Conservation (phyloP, 2,888 invertebrate species). For the Caenorhabditis virilis region DNA sequence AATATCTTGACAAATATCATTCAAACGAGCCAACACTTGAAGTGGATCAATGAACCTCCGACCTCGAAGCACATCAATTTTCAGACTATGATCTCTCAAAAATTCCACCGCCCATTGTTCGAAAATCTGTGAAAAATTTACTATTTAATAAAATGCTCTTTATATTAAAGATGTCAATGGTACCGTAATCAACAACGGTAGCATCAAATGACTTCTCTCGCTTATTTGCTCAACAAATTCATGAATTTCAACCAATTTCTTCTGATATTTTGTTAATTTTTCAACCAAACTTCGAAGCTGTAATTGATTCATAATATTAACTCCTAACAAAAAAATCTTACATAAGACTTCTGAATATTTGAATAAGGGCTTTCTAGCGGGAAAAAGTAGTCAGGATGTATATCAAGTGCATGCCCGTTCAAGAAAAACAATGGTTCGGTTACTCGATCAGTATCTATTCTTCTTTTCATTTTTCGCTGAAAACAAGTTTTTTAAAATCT, state of each 20-base stretch:
- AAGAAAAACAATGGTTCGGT: constrained; percentile 18
- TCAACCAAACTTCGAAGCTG: constrained; percentile 26
- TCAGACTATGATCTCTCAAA: constrained; percentile 22
- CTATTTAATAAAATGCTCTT: too few relatives aligned
- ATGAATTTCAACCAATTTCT: constrained; percentile 17
- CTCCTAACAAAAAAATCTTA: neutral
- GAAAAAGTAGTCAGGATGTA: constrained; percentile 25
- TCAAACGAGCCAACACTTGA: constrained; percentile 12
- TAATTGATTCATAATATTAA: neutral
- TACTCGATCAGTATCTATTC: constrained; percentile 23
- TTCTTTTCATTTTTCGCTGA: constrained; percentile 19
- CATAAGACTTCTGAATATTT: constrained; percentile 25
- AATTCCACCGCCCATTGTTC: constrained; percentile 12
- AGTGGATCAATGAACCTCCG: constrained; percentile 24
- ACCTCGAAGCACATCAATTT: constrained; percentile 15
- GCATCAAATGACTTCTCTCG: constrained; percentile 20
- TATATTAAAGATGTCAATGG: too few relatives aligned
- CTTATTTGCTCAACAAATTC: constrained; percentile 24
- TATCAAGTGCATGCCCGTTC: constrained; percentile 14
- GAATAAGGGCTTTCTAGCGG: constrained; percentile 16
- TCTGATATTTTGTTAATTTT: constrained; percentile 12
- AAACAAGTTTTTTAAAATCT: neutral
- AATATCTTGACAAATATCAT: constrained; percentile 13
- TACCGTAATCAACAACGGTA: constrained; percentile 23
- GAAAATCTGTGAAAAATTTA: too few relatives aligned